Base-by-base conservation (phyloP, 1,140 invertebrate species). In the Zaprionus vittiger region DNA sequence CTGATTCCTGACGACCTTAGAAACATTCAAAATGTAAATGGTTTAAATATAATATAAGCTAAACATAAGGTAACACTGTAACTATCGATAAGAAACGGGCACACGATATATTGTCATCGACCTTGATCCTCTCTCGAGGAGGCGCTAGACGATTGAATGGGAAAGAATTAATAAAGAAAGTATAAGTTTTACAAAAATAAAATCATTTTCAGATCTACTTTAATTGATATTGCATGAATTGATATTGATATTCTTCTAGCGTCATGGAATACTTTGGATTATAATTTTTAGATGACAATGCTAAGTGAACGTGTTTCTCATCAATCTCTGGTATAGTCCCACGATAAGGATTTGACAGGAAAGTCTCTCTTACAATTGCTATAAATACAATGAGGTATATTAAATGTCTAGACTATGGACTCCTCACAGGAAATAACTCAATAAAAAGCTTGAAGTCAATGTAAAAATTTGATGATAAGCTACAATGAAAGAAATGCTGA, bases 201-300 rank as follows among this genome's bases (percentile, higher is more conserved):
- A 24, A 41, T 41, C 5, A 52, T 66, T 67, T 49, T 59, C 3
- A 31, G 56, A 56, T 20, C 14, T 44, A 2, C 56, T 61, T 76
- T 70, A 47, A 70, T 75, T 75, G 24, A n/a, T 49, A 22, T 20
- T 49, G 37, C 72, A 74, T 68, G 72, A 24, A 63, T 61, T n/a
- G 20, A 15, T 57, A 31, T 31, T 31, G 2, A 34, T 34, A 11
- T 34, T 34, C 9, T n/a, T n/a, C 15, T 2, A 47, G 17, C 83
- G 73, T 82, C 83, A 86, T 66, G 78, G 41, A 77, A 76, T 89
- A 87, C 59, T 86, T 77, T 80, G 28, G 31, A 77, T 66, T 61
- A 54, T 63, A 80, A 80, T 62, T 80, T 64, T 49, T 72, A 80
- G 41, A 47, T 47, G 41, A 72, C 63, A 63, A 77, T 80, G 80